phyloP scores from a whole-genome alignment of 2,113 vertebrate genomes.

The Zosterops hypoxanthus region DNA sequence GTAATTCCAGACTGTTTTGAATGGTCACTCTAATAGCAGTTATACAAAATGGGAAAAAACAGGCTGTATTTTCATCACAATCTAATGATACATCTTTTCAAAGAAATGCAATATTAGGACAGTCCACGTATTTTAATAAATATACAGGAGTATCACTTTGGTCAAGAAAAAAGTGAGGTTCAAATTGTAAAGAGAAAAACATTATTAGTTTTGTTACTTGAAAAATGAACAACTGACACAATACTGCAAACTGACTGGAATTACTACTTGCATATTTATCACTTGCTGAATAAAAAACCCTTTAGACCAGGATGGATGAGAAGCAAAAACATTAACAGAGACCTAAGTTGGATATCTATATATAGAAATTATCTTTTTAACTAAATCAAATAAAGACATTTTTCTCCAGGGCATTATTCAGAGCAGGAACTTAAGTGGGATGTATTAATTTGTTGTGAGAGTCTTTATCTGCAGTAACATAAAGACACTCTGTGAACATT shows the following conservation, averaged over 20 bases:
- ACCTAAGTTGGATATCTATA: not conserved
- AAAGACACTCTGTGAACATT: not conserved
- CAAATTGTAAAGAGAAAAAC: not conserved
- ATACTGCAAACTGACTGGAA: not conserved
- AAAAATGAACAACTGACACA: not conserved
- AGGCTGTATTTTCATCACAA: not conserved
- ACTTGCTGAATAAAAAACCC: not conserved
- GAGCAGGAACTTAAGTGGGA: not conserved
- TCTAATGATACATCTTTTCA: not conserved
- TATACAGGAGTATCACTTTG: not conserved
- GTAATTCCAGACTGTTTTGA: not conserved
- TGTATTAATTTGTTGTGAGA: not conserved
- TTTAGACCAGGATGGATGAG: not conserved
- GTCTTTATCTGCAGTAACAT: not conserved
- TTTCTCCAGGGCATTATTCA: not conserved
- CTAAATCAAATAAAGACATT: not conserved
- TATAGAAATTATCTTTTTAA: not conserved
- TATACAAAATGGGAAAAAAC: not conserved
- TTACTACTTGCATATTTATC: not conserved
- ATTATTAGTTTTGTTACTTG: not conserved
- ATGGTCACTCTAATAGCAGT: not conserved
- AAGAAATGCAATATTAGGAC: not conserved
- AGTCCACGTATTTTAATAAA: not conserved
- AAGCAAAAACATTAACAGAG: not conserved
- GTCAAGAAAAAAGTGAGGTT: not conserved